Evolutionary conservation across 2,888 invertebrate genomes (phyloP), one percentile per base, ranked within the genome.

Genomic region (Nomada goodeniana): DNA sequence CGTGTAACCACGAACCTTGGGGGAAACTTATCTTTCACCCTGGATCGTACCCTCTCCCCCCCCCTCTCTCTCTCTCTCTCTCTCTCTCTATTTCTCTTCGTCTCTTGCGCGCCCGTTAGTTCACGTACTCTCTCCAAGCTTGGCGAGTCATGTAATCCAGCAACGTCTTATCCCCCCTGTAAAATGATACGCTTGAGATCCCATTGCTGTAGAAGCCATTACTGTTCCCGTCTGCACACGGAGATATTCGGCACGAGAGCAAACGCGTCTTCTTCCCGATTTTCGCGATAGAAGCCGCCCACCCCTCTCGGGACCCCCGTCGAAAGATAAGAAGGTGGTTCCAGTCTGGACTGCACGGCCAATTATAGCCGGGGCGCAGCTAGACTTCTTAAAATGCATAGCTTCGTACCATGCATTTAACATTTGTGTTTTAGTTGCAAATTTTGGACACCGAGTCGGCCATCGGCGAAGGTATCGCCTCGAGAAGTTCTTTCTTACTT

Each of bases 101-200:
- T 36, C 36, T 7, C 7, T 36, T 7, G 36, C 36, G 36, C 67
- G 74, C 73, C 76, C 57, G 53, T 75, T 74, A 80, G 80, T 79
- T 77, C 80, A 59, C 70, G 53, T 50, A 60, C 55, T 75, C 57
- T 76, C 77, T 63, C 73, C 69, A 36, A 61, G 77, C 80, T 68
- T 70, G 69, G 60, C 80, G 73, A 84, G 79, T 79, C 85, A 77
- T 79, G 82, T 86, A 83, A 87, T 80, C 79, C 82, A 75, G 71
- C 82, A 65, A 79, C 85, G 84, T 86, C 86, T 86, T 88, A 78
- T 69, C 80, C 85, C 73, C 70, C 75, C 83, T 88, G 91, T 90
- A 91, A 92, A 91, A 90, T 83, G 91, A 92, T 92, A 92, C 89
- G 89, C 90, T 91, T 90, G 92, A 91, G 90, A 91, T 91, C 89